These are phyloP conservation scores for Tragelaphus buxtoni DNA, from an alignment of 2,113 vertebrate species.

Conservation along the genomic window DNA sequence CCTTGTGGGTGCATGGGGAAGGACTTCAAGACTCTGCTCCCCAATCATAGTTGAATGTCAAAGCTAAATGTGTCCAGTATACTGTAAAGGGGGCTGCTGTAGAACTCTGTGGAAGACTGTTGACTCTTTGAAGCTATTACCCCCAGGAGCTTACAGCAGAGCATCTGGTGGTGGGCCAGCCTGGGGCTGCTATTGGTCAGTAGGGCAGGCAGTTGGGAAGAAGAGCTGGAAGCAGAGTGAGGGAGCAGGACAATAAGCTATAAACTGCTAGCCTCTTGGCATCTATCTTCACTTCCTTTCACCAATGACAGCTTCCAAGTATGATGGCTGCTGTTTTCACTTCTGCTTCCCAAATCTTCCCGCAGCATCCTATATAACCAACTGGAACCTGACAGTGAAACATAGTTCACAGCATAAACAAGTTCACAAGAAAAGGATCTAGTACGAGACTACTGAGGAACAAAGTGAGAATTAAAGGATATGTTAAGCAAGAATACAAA, in stretches of 20 bases:
- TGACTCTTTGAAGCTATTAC: not conserved
- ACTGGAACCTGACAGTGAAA: not conserved
- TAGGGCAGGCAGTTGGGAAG: not conserved
- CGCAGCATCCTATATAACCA: not conserved
- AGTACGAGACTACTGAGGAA: not conserved
- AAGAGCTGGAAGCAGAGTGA: not conserved
- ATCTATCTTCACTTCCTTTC: not conserved
- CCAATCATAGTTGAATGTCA: not conserved
- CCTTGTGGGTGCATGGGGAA: not conserved
- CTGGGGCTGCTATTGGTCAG: not conserved
- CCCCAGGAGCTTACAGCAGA: not conserved
- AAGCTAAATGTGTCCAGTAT: not conserved
- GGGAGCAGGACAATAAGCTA: not conserved
- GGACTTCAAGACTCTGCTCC: not conserved
- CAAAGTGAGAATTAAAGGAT: not conserved
- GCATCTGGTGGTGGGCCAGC: not conserved
- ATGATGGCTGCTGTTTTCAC: not conserved
- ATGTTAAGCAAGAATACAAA: not conserved
- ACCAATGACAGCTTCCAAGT: not conserved
- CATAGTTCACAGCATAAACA: not conserved
- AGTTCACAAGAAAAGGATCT: not conserved
- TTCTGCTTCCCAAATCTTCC: not conserved
- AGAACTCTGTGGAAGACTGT: not conserved
- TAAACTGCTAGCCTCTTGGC: not conserved
- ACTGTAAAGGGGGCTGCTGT: not conserved